A percentile compares a stretch with the other conserved stretches of the same genome.
Conservation (phyloP, 2,888 invertebrate genomes). For the Troilus luridus region DNA sequence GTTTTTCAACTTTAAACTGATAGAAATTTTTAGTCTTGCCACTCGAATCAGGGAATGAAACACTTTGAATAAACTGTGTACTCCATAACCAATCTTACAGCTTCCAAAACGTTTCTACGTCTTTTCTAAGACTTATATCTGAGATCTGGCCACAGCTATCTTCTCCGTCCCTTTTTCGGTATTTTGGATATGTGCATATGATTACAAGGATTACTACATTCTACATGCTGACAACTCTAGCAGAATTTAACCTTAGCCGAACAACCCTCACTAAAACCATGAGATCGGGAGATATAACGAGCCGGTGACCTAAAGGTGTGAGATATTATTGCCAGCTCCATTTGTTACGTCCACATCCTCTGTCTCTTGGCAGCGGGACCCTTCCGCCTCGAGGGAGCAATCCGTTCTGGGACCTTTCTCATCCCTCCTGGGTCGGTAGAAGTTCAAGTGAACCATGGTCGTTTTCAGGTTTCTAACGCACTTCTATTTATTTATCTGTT, state of each 20-base stretch:
- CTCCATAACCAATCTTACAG: too few relatives aligned
- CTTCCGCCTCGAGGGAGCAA: background rate
- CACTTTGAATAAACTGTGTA: too few relatives aligned
- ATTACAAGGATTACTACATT: background rate
- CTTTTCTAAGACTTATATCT: background rate
- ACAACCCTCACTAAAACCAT: background rate
- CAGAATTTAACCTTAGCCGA: background rate
- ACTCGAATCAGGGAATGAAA: too few relatives aligned
- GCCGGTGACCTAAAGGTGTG: background rate
- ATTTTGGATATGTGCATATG: background rate
- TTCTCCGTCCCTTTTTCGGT: background rate
- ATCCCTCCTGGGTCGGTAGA: background rate
- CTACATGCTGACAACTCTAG: background rate
- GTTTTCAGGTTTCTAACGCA: background rate
- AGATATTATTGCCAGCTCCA: conserved; percentile 29
- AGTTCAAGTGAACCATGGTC: background rate
- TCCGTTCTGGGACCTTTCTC: background rate
- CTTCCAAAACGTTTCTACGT: too few relatives aligned
- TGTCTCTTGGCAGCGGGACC: background rate
- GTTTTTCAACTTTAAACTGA: too few relatives aligned
- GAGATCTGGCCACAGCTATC: background rate
- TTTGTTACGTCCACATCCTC: background rate
- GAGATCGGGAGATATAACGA: background rate
- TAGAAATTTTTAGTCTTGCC: too few relatives aligned
- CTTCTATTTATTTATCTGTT: background rate